These are phyloP conservation scores for Sebastes diaconus DNA, from an alignment of 2,797 vertebrate species.

Conservation along the genomic window DNA sequence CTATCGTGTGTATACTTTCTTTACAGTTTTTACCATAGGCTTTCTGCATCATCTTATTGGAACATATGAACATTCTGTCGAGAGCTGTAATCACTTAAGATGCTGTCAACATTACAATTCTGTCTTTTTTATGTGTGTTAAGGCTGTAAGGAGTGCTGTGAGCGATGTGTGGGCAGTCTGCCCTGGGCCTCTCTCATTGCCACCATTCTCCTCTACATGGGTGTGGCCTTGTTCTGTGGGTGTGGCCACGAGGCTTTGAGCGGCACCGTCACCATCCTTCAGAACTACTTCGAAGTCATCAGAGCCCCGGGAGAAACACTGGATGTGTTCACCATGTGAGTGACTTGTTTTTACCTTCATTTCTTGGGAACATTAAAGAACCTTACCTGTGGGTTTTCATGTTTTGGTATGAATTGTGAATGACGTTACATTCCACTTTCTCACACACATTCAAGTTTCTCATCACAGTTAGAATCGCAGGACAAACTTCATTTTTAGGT, in stretches of 20 bases:
- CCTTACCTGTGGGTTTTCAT: not conserved
- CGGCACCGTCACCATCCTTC: constrained; percentile 95
- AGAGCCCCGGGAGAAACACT: constrained; percentile 87
- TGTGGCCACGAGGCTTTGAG: constrained; percentile 97
- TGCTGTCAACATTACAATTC: not conserved
- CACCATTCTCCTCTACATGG: constrained; percentile 95
- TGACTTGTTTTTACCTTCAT: not conserved
- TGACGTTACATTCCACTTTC: not conserved
- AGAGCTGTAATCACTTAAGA: not conserved
- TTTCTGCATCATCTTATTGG: not conserved
- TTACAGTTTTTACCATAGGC: not conserved
- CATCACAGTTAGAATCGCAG: not conserved
- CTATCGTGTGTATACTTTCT: not conserved
- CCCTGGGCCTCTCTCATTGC: constrained; percentile 98
- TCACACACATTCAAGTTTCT: not conserved
- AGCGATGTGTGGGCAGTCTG: constrained; percentile 96
- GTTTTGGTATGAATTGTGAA: not conserved
- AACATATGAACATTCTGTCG: not conserved
- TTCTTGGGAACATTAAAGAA: no score
- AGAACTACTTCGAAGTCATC: constrained; percentile 96
- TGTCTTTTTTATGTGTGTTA: not conserved
- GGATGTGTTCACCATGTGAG: constrained; percentile 97
- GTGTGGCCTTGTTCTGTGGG: constrained; percentile 96
- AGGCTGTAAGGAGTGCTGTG: constrained; percentile 97
- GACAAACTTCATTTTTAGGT: no score